Evolutionary conservation across 2,888 invertebrate genomes (phyloP), one percentile per base, ranked within the genome.

Genomic region (Liodrosophila aerea): DNA sequence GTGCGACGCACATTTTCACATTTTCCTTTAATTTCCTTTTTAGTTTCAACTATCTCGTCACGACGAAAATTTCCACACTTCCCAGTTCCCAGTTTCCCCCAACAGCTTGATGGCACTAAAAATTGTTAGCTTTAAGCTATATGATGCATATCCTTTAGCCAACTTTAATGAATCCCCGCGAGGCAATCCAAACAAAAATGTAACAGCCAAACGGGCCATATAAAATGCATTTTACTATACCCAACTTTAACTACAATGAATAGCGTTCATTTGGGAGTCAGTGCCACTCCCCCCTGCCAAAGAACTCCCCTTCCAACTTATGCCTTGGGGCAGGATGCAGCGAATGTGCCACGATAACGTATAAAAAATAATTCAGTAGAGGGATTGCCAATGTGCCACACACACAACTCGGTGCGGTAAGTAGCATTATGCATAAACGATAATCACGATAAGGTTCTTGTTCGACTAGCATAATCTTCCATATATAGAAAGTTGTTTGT

Each of bases 1-100:
- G 4, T 46, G 31, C 64, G 61, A 76, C 84, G 84, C 84, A 83
- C 76, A 80, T 2, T n/a, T n/a, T n/a, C n/a, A n/a, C n/a, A n/a
- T 80, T 83, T 83, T 78, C 66, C 84, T 69, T 83, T 83, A 83
- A 78, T 78, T 78, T 78, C 78, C 78, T 78, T 68, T 78, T 73
- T 57, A 68, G 64, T 68, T 80, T 59, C 52, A 72, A 65, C 74
- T 75, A 81, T 49, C 64, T 67, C 49, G 67, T 59, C 70, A 50
- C 45, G 41, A 59, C 46, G 52, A 46, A 41, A n/a, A n/a, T n/a
- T n/a, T n/a, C n/a, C n/a, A n/a, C n/a, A n/a, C n/a, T n/a, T n/a
- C n/a, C n/a, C n/a, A n/a, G n/a, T 18, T 16, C 34, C 22, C 29
- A 13, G 16, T 16, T n/a, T 46, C 37, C 41, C 15, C 40, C n/a